Base-by-base conservation (phyloP, 2,888 invertebrate genomes). In the Pterostichus madidus region DNA sequence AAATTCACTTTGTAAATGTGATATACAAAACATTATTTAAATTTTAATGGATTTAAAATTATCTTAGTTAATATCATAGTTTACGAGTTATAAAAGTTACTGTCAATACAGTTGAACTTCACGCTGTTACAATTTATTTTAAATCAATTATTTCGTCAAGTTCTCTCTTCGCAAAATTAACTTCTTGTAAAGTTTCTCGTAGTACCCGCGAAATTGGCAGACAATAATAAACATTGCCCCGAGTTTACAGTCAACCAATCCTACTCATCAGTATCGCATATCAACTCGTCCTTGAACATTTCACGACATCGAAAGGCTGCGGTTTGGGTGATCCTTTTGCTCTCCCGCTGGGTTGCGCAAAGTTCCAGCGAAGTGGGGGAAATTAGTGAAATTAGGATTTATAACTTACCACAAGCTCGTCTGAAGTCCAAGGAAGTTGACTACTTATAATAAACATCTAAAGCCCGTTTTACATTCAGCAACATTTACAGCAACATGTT, bases 381-480 rank as follows among this genome's bases (percentile, higher is more conserved):
- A 71, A 71, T 71, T 71, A 71, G 46, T 17, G 71, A 71, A 71
- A 71, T 71, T 71, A 71, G 71, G 71, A 71, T 71, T 71, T 71
- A 71, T 71, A 13, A 13, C 71, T 1, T 24, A 44, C 71, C 71
- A 24, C 71, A 53, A 53, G 15, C 53, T 53, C 53, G 15, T 53
- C 10, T 15, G 15, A 53, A 53, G n/a, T 5, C 13, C 53, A 71
- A 44, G 11, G 15, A 71, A 71, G 17, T 71, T 71, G 46, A 44
- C 44, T 71, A 71, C 71, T 71, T 71, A 71, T 71, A 71, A 71
- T 71, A 71, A 71, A 71, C 71, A 71, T 71, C 71, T n/a, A n/a
- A n/a, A n/a, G n/a, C n/a, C n/a, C n/a, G n/a, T n/a, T n/a, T n/a
- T n/a, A n/a, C n/a, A n/a, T n/a, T n/a, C n/a, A n/a, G n/a, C n/a